phyloP scores from a whole-genome alignment of 2,888 invertebrate genomes.

The Dioctria linearis region DNA sequence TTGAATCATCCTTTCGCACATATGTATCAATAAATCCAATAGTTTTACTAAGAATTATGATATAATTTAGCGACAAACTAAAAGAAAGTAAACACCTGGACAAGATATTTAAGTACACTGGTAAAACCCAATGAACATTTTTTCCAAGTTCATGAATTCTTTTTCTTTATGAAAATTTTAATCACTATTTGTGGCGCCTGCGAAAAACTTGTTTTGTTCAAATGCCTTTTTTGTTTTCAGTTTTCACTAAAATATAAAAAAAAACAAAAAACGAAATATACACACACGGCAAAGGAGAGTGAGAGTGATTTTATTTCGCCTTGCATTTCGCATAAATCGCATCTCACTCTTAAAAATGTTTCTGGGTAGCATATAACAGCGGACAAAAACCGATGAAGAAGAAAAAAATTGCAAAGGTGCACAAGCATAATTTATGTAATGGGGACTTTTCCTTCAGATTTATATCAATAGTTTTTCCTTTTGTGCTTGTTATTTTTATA shows the following conservation, averaged over 20 bases:
- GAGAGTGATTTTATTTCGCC: slow-evolving; percentile 30
- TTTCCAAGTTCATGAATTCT: slow-evolving; percentile 37
- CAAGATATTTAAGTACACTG: too few relatives aligned
- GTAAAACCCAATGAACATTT: background rate
- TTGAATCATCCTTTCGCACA: too few relatives aligned
- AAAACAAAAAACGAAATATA: background rate
- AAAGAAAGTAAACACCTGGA: too few relatives aligned
- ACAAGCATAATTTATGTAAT: background rate
- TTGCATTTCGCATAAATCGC: slow-evolving; percentile 23
- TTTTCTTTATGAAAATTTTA: slow-evolving; percentile 19
- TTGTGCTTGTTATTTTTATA: background rate
- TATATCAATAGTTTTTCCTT: background rate
- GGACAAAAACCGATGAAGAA: too few relatives aligned
- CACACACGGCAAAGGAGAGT: slow-evolving; percentile 19
- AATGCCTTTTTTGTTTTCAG: slow-evolving; percentile 14
- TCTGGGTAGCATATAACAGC: background rate
- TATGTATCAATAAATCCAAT: too few relatives aligned
- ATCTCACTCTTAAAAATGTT: background rate
- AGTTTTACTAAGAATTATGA: too few relatives aligned
- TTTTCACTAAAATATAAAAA: slow-evolving; percentile 37
- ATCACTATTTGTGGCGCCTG: background rate
- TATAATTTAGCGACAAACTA: too few relatives aligned
- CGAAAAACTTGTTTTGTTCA: slow-evolving; percentile 26
- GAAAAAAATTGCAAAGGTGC: background rate
- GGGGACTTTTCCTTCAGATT: background rate